Percentiles rank a stretch among this genome's conserved stretches.
phyloP scores from a whole-genome alignment of 1,140 invertebrate genomes.

The Diabrotica undecimpunctata region DNA sequence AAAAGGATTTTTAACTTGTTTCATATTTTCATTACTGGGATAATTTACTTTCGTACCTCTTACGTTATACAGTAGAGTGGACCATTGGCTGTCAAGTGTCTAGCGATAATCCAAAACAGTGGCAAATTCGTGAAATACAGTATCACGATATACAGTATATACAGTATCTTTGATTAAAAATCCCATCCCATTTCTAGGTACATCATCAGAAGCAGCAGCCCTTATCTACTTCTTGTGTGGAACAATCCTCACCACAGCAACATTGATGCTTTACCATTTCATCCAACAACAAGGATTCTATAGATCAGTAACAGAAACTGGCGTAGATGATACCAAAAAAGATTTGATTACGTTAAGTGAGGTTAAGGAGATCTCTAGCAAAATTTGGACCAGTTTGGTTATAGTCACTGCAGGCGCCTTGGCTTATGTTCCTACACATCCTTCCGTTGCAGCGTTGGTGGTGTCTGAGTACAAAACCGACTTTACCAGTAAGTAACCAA shows the following conservation, averaged over 20 bases:
- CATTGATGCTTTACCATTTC: conserved; percentile 4
- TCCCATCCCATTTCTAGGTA: conserved; percentile 2
- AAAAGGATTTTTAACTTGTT: too few species aligned
- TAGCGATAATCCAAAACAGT: too few species aligned
- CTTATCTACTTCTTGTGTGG: conserved; percentile 10
- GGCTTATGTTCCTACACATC: conserved; percentile 16
- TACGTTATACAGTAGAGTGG: too few species aligned
- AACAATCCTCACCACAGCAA: conserved; percentile 4
- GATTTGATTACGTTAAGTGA: conserved; percentile 10
- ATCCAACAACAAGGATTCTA: conserved; percentile 7
- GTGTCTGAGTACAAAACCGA: conserved; percentile 9
- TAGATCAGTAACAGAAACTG: neutral
- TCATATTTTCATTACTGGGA: too few species aligned
- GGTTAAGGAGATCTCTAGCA: neutral
- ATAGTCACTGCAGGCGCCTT: conserved; percentile 12
- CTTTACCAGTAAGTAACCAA: neutral
- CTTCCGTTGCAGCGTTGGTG: conserved; percentile 9
- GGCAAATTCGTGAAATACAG: too few species aligned
- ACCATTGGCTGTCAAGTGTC: too few species aligned
- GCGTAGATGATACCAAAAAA: conserved; percentile 7
- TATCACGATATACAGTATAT: too few species aligned
- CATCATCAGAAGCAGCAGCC: conserved; percentile 14
- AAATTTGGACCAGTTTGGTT: conserved; percentile 16
- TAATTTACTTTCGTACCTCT: too few species aligned
- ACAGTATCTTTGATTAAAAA: neutral